phyloP scores from a whole-genome alignment of 1,140 invertebrate genomes.

The Ostrea edulis region DNA sequence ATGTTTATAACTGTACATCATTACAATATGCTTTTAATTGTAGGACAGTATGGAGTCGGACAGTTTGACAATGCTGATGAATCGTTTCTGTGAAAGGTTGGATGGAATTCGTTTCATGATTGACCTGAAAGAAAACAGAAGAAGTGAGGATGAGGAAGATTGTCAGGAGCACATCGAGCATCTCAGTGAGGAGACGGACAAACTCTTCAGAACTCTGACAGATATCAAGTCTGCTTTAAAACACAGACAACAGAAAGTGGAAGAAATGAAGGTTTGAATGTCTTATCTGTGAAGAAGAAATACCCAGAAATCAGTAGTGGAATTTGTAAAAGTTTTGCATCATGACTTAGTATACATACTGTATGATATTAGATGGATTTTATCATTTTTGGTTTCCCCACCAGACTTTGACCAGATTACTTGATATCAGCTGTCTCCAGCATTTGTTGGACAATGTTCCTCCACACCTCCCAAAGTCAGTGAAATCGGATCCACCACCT shows the following conservation, averaged over 20 bases:
- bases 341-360: no score
- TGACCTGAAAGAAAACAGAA: slow-evolving; percentile 12
- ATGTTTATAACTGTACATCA: no score
- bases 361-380: no score
- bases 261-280: background rate
- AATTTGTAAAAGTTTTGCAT: no score
- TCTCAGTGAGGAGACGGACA: background rate
- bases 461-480: slow-evolving; percentile 14
- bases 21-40: background rate
- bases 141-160: background rate
- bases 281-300: background rate
- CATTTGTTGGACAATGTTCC: background rate
- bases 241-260: background rate
- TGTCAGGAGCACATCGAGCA: slow-evolving; percentile 4
- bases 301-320: background rate
- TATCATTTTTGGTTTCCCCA: no score
- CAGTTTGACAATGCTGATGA: slow-evolving; percentile 8
- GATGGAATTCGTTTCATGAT: background rate
- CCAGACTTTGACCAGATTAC: background rate
- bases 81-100: slow-evolving; percentile 20
- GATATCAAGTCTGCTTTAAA: slow-evolving; percentile 8
- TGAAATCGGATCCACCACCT: background rate
- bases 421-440: slow-evolving; percentile 1
- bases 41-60: background rate
- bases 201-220: background rate